Conservation (phyloP, 2,797 vertebrate genomes). For the Paratrypauchen microcephalus region DNA sequence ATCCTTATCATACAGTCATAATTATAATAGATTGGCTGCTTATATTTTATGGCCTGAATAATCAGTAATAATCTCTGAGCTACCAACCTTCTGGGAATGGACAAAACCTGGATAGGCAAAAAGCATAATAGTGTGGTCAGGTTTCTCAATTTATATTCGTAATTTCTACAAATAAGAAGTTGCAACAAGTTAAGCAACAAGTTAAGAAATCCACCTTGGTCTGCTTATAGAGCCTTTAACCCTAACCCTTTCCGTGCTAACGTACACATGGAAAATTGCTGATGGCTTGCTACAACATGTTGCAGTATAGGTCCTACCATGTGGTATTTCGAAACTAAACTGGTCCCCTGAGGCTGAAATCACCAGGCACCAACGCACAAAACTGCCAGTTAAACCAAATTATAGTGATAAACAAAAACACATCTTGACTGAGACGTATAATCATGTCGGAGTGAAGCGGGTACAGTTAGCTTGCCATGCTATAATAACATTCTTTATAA, state of each 20-base stretch:
- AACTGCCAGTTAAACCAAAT: conserved; percentile 47
- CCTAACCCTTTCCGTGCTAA: not conserved
- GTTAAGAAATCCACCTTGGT: not conserved
- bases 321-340: conserved; percentile 17
- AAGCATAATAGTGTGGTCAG: not conserved
- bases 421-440: conserved; percentile 55
- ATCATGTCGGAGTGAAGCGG: conserved; percentile 54
- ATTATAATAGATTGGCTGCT: not conserved
- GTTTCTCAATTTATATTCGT: no score
- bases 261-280: not conserved
- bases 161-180: no score
- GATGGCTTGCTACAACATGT: conserved; percentile 1
- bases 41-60: not conserved
- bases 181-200: not conserved
- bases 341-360: conserved; percentile 31
- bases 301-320: not conserved
- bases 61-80: not conserved
- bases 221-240: not conserved
- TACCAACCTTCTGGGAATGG: not conserved
- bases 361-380: conserved; percentile 24
- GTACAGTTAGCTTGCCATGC: conserved; percentile 38
- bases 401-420: conserved; percentile 62
- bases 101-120: not conserved
- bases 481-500: conserved; percentile 28
- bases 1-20: no score